Conservation (phyloP, 2,113 vertebrate species). For the Daubentonia madagascariensis region DNA sequence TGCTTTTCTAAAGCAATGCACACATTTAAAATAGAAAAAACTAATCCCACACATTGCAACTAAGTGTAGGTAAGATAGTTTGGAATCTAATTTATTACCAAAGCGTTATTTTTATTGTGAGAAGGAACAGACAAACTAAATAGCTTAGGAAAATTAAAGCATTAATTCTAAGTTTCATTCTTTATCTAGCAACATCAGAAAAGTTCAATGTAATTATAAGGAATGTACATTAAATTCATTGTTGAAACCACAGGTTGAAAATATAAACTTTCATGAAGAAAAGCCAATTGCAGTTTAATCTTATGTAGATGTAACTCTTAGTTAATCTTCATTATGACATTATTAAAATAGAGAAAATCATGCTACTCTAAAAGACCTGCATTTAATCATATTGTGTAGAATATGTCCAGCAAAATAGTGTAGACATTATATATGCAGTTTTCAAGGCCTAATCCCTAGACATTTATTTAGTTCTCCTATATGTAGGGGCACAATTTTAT, state of each 20-base stretch:
- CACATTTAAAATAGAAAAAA: constrained; percentile 15
- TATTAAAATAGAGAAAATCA: constrained; percentile 12
- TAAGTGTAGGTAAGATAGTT: not conserved
- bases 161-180: constrained; percentile 1
- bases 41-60: not conserved
- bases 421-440: not conserved
- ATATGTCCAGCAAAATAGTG: not conserved
- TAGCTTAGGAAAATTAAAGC: not conserved
- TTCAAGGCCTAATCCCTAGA: not conserved
- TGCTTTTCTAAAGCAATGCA: constrained; percentile 33
- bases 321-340: not conserved
- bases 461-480: not conserved
- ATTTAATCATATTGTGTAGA: not conserved
- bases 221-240: not conserved
- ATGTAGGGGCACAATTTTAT: not conserved
- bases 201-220: not conserved
- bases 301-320: not conserved
- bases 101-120: not conserved
- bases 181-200: constrained; percentile 1
- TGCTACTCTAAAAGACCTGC: not conserved
- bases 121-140: not conserved
- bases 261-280: not conserved
- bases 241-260: not conserved
- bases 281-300: not conserved
- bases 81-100: constrained; percentile 19